Conservation (phyloP, 2,113 vertebrate genomes). For the Sprattus sprattus region DNA sequence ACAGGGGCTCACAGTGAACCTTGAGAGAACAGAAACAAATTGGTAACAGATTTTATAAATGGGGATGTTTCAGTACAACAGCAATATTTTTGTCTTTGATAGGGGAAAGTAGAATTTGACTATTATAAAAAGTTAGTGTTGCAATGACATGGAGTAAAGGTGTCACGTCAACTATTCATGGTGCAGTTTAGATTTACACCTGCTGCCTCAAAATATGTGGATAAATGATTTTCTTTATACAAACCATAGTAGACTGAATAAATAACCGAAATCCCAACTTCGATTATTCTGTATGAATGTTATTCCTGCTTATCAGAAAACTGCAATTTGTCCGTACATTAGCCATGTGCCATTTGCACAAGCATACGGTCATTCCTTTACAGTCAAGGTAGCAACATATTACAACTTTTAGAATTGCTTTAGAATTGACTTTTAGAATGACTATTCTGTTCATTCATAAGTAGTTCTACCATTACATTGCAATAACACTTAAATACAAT, state of each 20-base stretch:
- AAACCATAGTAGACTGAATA: too few relatives aligned
- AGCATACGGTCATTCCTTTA: too few relatives aligned
- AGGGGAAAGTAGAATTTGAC: too few relatives aligned
- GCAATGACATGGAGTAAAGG: too few relatives aligned
- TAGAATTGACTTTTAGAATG: not conserved
- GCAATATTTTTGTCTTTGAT: too few relatives aligned
- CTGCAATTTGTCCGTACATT: not conserved
- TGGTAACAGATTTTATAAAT: not conserved
- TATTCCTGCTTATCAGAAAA: not conserved
- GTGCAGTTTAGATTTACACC: not conserved
- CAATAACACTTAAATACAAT: not conserved
- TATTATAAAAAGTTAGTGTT: too few relatives aligned
- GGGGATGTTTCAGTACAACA: not conserved
- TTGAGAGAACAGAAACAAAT: constrained; percentile 51
- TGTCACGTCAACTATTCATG: too few relatives aligned
- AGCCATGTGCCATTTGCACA: not conserved
- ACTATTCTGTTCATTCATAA: not conserved
- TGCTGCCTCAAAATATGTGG: not conserved
- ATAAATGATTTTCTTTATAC: too few relatives aligned
- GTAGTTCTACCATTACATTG: not conserved
- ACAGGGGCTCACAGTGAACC: constrained; percentile 65
- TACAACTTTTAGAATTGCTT: not conserved
- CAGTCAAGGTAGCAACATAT: too few relatives aligned
- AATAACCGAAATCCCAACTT: not conserved
- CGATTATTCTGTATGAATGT: not conserved